These are phyloP conservation scores for Rhodeus uyekii DNA, from an alignment of 2,797 vertebrate genomes.

Conservation along the genomic window DNA sequence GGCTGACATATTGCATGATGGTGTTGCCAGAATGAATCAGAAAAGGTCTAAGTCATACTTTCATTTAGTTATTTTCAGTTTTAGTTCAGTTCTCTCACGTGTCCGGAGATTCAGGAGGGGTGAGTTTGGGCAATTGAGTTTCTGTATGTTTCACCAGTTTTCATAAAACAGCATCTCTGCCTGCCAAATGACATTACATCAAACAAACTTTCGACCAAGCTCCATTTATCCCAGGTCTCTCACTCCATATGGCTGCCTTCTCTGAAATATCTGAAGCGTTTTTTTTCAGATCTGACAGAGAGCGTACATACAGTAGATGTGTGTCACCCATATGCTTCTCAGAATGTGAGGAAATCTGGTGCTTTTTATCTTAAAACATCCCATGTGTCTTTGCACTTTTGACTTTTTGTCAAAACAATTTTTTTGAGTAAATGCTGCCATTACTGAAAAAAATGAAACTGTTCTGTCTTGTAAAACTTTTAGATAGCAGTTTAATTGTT, in stretches of 20 bases:
- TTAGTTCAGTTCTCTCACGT: conserved; percentile 58
- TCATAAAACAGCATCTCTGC: conserved; percentile 67
- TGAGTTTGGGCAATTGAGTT: conserved; percentile 47
- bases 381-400: background rate
- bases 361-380: background rate
- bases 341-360: conserved; percentile 11
- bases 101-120: conserved; percentile 46
- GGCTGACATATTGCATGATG: conserved; percentile 64
- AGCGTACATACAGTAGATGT: background rate
- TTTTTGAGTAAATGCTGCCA: background rate
- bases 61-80: conserved; percentile 43
- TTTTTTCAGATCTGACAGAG: conserved; percentile 26
- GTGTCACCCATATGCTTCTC: conserved; percentile 1
- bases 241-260: conserved; percentile 50
- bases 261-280: conserved; percentile 24
- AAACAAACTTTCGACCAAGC: conserved; percentile 37
- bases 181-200: conserved; percentile 60
- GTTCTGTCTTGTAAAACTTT: background rate
- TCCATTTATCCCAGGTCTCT: conserved; percentile 40
- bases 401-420: background rate
- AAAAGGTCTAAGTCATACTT: conserved; percentile 59
- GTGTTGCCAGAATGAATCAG: conserved; percentile 64
- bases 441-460: background rate
- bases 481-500: background rate
- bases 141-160: conserved; percentile 60